These are phyloP conservation scores for Ypsolopha scabrella DNA, from an alignment of 2,888 invertebrate genomes.

Conservation along the genomic window DNA sequence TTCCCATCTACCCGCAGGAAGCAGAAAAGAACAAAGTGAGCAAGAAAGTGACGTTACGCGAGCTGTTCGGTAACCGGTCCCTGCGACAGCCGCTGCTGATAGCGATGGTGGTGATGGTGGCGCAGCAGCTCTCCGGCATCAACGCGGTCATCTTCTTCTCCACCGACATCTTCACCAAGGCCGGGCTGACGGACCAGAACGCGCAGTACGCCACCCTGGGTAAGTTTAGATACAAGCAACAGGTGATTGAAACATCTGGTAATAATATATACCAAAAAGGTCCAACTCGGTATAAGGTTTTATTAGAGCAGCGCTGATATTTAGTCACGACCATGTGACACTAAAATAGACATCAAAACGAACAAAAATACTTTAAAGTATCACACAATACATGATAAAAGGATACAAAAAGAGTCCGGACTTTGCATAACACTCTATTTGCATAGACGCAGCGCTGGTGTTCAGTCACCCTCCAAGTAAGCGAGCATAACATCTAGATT, in stretches of 20 bases:
- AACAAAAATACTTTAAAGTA: no score
- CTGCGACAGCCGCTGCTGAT: slow-evolving; percentile 85
- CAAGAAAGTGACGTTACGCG: slow-evolving; percentile 74
- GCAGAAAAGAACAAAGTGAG: slow-evolving; percentile 69
- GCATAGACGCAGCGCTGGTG: no score
- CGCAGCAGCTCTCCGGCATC: slow-evolving; percentile 92
- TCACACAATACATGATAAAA: no score
- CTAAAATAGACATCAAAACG: no score
- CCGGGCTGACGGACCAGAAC: slow-evolving; percentile 69
- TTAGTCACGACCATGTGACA: no score
- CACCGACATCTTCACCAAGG: slow-evolving; percentile 80
- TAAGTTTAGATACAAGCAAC: slow-evolving; percentile 18
- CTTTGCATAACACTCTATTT: no score
- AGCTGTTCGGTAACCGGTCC: slow-evolving; percentile 76
- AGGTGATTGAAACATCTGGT: neutral
- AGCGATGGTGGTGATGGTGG: slow-evolving; percentile 84
- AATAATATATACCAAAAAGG: no score
- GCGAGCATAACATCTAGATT: no score
- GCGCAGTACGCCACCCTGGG: slow-evolving; percentile 84
- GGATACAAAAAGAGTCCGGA: no score
- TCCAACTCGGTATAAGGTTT: no score
- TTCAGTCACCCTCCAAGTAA: no score
- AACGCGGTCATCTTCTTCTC: slow-evolving; percentile 91
- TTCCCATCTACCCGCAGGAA: slow-evolving; percentile 28
- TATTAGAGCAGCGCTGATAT: no score